These are phyloP conservation scores for Terrapene triunguis DNA, from an alignment of 2,113 vertebrate species.

Conservation along the genomic window DNA sequence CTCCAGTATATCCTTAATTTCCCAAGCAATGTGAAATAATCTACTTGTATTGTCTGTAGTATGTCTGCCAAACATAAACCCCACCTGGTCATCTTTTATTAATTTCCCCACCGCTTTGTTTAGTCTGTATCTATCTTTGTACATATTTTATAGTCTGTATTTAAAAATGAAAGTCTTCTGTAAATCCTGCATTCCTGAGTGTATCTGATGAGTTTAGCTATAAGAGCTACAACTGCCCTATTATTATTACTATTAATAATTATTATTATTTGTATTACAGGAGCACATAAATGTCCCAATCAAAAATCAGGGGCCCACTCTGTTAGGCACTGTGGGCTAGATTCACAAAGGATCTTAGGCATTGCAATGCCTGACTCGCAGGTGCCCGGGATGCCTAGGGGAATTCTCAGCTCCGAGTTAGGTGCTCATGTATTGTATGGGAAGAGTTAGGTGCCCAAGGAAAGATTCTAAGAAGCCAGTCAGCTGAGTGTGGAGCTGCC, in stretches of 20 bases:
- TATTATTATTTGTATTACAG: not conserved
- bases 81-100: not conserved
- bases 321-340: not conserved
- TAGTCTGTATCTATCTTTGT: not conserved
- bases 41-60: not conserved
- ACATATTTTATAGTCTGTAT: not conserved
- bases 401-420: no score
- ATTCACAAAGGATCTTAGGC: no score
- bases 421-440: no score
- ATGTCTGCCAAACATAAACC: not conserved
- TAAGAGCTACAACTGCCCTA: not conserved
- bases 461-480: no score
- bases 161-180: not conserved
- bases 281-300: not conserved
- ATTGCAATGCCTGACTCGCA: no score
- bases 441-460: no score
- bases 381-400: no score
- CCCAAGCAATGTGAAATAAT: not conserved
- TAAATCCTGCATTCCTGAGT: not conserved
- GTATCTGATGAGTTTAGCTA: not conserved
- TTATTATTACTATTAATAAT: not conserved
- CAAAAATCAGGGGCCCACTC: accelerated
- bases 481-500: no score
- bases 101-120: not conserved
- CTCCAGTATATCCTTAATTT: not conserved